Percentiles rank a stretch among this genome's conserved stretches.
phyloP scores from a whole-genome alignment of 2,888 invertebrate genomes.

The Drymonia ruficornis region DNA sequence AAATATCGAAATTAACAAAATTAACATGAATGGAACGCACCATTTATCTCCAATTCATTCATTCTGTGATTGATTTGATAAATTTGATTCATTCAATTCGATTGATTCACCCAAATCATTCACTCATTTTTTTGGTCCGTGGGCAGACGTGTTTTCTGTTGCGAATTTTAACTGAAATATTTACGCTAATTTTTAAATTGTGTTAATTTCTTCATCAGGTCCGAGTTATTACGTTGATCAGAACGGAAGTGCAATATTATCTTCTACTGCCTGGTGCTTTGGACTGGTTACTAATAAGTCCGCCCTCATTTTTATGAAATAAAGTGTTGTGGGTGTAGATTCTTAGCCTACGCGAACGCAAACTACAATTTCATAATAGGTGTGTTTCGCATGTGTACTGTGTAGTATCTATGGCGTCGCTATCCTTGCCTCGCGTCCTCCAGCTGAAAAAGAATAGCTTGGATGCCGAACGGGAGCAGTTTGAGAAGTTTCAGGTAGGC shows the following conservation, averaged over 20 bases:
- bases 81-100: conserved; percentile 11
- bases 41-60: too few species aligned
- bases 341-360: conserved; percentile 26
- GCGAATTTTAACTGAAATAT: conserved; percentile 20
- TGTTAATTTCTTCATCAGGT: neutral
- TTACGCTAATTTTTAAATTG: conserved; percentile 23
- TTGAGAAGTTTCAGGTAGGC: conserved; percentile 92
- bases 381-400: conserved; percentile 64
- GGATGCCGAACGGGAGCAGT: conserved; percentile 92
- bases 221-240: too few species aligned
- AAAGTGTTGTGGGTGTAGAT: conserved; percentile 21
- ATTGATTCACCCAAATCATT: conserved; percentile 16
- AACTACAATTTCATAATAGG: conserved; percentile 47
- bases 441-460: conserved; percentile 90
- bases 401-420: conserved; percentile 87
- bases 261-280: neutral
- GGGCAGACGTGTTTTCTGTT: conserved; percentile 31
- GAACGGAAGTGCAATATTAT: neutral
- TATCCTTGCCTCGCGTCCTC: conserved; percentile 89
- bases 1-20: too few species aligned
- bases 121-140: conserved; percentile 27
- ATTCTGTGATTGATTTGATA: too few species aligned
- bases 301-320: conserved; percentile 26
- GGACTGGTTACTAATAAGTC: conserved; percentile 2
- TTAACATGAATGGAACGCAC: too few species aligned